A percentile compares a stretch with the other conserved stretches of the same genome.
phyloP scores from a whole-genome alignment of 2,113 vertebrate genomes.

The Gallinago jamesoni region DNA sequence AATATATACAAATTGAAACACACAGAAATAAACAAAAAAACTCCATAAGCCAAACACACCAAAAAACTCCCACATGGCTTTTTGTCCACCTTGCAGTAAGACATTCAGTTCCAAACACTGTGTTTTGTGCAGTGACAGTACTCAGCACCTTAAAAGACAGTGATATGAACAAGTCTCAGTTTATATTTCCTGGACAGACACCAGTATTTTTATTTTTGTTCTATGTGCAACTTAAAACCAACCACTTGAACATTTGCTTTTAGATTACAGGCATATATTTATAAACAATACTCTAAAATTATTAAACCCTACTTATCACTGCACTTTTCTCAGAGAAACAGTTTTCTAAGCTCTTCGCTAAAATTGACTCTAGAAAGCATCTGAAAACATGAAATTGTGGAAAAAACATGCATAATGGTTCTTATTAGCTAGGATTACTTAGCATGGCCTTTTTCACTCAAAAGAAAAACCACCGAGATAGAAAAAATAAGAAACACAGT shows the following conservation, averaged over 20 bases:
- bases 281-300: not conserved
- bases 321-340: not conserved
- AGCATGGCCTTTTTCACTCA: not conserved
- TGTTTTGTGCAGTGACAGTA: not conserved
- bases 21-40: not conserved
- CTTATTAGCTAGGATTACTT: not conserved
- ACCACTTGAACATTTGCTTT: not conserved
- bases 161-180: constrained; percentile 17
- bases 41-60: not conserved
- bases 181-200: not conserved
- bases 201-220: constrained; percentile 16
- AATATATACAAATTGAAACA: not conserved
- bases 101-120: not conserved
- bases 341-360: not conserved
- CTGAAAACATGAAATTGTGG: not conserved
- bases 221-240: not conserved
- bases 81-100: not conserved
- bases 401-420: not conserved
- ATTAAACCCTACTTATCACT: not conserved
- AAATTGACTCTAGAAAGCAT: not conserved
- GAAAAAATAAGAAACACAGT: not conserved
- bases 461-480: not conserved
- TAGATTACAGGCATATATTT: not conserved
- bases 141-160: not conserved
- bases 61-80: not conserved